Base-by-base conservation (phyloP, 2,888 invertebrate species). In the Tillus elongatus region DNA sequence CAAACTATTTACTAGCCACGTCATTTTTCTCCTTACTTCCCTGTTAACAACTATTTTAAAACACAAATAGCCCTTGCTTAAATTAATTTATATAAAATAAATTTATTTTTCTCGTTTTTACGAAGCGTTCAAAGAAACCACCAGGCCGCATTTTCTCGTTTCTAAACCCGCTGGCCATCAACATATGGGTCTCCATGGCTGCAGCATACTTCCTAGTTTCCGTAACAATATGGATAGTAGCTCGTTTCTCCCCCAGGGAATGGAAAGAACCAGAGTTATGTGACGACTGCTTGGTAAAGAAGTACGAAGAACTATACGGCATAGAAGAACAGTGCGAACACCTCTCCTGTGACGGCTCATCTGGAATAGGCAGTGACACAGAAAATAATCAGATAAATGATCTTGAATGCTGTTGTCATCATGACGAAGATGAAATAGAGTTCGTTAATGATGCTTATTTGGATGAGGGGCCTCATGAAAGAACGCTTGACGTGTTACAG, bases 181-280 rank as follows among this genome's bases (percentile, higher is more conserved):
- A 88, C 63, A 88, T 90, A 55, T 90, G 90, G 89, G 67, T 86
- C 43, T 79, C 79, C 60, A 80, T 85, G 63, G 69, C 80, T 43
- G 77, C 77, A 39, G 86, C 86, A 42, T 90, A 88, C 66, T 68
- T 86, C 41, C 71, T 86, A 51, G 87, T 88, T 46, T 81, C 82
- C 26, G 64, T 82, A 52, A 80, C 82, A 28, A 78, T 91, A 54
- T 90, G 88, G 75, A 78, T 89, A 49, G 80, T 89, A 46, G 88
- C 88, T 30, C 71, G 85, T 45, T 85, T 90, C 63, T 83, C 84
- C 14, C 89, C 90, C 6, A 77, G 79, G 59, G 88, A 90, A 65
- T 84, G 83, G 83, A 76, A 78, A 51, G 73, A 75, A 50, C 71
- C 73, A 2, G 66, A 67, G 35, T 66, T 73, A 9, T 76, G 77